A percentile compares a stretch with the other conserved stretches of the same genome.
Evolutionary conservation across 2,113 vertebrate species (phyloP).

Genomic region (Gambusia holbrooki): DNA sequence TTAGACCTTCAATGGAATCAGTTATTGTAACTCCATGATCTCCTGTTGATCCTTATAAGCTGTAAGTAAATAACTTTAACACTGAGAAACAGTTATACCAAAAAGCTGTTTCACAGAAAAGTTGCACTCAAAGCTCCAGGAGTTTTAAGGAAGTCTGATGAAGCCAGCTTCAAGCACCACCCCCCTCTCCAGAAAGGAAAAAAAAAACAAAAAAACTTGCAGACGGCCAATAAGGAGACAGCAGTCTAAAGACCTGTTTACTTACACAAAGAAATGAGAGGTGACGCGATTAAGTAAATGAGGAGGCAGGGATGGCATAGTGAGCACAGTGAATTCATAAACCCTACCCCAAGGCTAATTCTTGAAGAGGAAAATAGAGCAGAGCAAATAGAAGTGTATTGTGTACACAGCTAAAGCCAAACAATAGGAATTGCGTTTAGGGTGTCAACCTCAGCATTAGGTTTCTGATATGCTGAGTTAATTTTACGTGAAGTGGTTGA

Average conservation of each 20-base stretch:
- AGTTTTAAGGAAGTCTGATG: slow-evolving; percentile 81
- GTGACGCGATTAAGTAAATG: slow-evolving; percentile 63
- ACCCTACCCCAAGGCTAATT: slow-evolving; percentile 52
- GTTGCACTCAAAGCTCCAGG: slow-evolving; percentile 40
- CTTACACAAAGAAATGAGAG: slow-evolving; percentile 69
- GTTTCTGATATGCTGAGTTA: slow-evolving; percentile 43
- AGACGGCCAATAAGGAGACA: slow-evolving; percentile 61
- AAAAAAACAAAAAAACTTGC: slow-evolving; percentile 49
- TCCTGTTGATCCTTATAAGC: not conserved
- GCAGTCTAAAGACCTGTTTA: slow-evolving; percentile 52
- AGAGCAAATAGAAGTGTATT: slow-evolving; percentile 58
- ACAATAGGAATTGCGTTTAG: slow-evolving; percentile 40
- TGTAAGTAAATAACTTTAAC: not conserved
- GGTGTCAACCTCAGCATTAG: slow-evolving; percentile 47
- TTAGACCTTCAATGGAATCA: slow-evolving; percentile 32
- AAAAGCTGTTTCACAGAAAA: slow-evolving; percentile 36
- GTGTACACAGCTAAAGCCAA: slow-evolving; percentile 45
- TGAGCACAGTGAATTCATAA: slow-evolving; percentile 27
- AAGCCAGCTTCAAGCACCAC: slow-evolving; percentile 80
- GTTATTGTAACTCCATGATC: not conserved
- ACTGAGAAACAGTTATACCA: slow-evolving; percentile 14
- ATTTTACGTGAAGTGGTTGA: slow-evolving; percentile 36
- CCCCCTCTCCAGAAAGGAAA: slow-evolving; percentile 69
- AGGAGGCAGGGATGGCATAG: slow-evolving; percentile 40
- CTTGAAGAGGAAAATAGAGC: slow-evolving; percentile 40